Conservation (phyloP, 2,113 vertebrate genomes). For the Rhizomys pruinosus region DNA sequence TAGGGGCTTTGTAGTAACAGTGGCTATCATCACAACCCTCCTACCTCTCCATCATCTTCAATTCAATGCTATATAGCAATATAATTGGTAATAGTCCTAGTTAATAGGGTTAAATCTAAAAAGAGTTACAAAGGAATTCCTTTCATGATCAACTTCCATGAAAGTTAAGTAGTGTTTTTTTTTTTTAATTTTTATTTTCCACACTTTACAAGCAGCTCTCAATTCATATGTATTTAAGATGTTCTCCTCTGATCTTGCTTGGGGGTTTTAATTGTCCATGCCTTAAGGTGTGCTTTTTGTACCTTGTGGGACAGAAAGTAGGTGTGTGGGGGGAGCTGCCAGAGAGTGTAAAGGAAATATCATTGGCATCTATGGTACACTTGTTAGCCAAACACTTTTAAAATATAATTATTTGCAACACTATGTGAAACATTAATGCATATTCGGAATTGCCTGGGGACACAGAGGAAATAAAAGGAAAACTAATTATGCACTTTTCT, state of each 20-base stretch:
- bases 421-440: not conserved
- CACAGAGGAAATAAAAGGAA: conserved; percentile 36
- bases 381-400: not conserved
- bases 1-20: not conserved
- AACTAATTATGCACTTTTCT: not conserved
- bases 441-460: not conserved
- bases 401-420: not conserved
- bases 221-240: not conserved
- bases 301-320: not conserved
- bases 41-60: not conserved
- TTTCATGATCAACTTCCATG: not conserved
- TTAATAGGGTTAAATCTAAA: not conserved
- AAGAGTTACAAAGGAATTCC: not conserved
- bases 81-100: not conserved
- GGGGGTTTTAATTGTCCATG: not conserved
- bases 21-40: not conserved
- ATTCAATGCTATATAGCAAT: not conserved
- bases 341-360: too few relatives aligned
- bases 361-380: not conserved
- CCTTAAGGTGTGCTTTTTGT: not conserved
- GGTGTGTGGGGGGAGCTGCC: not conserved
- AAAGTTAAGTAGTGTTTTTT: not conserved
- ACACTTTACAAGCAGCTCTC: not conserved
- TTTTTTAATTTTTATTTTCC: not conserved
- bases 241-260: not conserved